Conservation (phyloP, 2,888 invertebrate species). For the Dryadula phaetusa region DNA sequence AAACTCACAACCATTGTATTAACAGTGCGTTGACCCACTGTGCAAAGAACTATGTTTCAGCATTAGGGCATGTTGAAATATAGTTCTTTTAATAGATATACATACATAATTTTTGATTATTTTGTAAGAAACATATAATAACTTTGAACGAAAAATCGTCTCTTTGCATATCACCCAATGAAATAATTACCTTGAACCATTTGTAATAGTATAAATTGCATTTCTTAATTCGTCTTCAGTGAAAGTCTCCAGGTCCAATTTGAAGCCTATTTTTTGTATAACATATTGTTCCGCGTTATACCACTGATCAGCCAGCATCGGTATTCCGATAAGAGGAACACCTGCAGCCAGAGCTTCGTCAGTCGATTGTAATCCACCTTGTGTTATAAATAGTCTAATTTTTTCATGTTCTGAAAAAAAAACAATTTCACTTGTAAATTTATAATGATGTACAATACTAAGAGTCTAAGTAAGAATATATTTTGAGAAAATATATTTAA, state of each 20-base stretch:
- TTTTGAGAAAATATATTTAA: too few species aligned
- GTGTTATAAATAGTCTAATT: constrained; percentile 72
- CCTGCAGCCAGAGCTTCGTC: constrained; percentile 69
- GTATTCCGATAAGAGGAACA: constrained; percentile 68
- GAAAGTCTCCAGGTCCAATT: constrained; percentile 56
- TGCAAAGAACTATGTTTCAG: too few species aligned
- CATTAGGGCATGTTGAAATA: too few species aligned
- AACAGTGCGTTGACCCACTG: too few species aligned
- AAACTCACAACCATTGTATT: too few species aligned
- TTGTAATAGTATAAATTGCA: constrained; percentile 47
- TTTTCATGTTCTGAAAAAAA: constrained; percentile 52
- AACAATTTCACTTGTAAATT: background rate
- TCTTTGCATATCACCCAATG: background rate
- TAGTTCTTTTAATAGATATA: too few species aligned
- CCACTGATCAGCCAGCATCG: constrained; percentile 69
- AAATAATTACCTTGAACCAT: constrained; percentile 45
- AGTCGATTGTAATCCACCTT: constrained; percentile 73
- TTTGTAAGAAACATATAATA: too few species aligned
- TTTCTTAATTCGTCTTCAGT: constrained; percentile 49
- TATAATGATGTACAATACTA: too few species aligned
- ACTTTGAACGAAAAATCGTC: too few species aligned
- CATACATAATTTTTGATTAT: too few species aligned
- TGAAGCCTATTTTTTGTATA: constrained; percentile 56
- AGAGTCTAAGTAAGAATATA: too few species aligned
- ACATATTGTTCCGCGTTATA: constrained; percentile 59